Evolutionary conservation across 2,888 invertebrate species (phyloP), one percentile per base, ranked within the genome.

Genomic region (Melanargia galathea): DNA sequence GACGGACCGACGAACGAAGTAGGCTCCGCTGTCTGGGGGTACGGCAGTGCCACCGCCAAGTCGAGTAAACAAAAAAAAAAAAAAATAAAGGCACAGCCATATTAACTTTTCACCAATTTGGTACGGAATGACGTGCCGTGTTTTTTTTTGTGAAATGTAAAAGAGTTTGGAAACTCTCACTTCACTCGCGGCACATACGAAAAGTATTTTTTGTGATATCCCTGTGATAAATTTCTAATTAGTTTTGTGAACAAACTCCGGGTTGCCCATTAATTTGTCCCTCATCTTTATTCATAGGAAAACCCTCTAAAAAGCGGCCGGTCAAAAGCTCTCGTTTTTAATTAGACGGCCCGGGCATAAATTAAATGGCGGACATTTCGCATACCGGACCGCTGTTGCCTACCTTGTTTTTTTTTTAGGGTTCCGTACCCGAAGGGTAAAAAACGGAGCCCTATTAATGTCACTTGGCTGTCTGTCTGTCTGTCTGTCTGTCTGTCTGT

Each of bases 261-360:
- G 48, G 26, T 45, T 18, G 24, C 22, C 45, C 46, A 33, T 56
- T 57, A 66, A 63, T 66, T 60, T 60, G 60, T 33, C 18, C 57
- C 66, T 66, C 66, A 66, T 66, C 66, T 63, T 66, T 66, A 66
- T 66, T 66, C 66, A 66, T 60, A 48, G 26, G 65, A 58, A 58
- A 58, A 58, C 54, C 46, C 63, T 35, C 58, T 33, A 58, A 57
- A 58, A 48, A 58, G 55, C 57, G 51, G 35, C 57, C 57, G 51
- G 45, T 38, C 33, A 52, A 63, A 60, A 63, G 59, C 59, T 26
- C 54, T 58, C 45, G 49, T 58, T 58, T 57, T 58, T 58, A 58
- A 58, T 58, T 58, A 58, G 58, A 58, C 48, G 33, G 6, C 20
- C 30, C 30, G 30, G 45, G 57, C 33, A 46, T 57, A n/a, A n/a